These are phyloP conservation scores for Aldabrachelys gigantea DNA, from an alignment of 2,113 vertebrate species.

Conservation along the genomic window DNA sequence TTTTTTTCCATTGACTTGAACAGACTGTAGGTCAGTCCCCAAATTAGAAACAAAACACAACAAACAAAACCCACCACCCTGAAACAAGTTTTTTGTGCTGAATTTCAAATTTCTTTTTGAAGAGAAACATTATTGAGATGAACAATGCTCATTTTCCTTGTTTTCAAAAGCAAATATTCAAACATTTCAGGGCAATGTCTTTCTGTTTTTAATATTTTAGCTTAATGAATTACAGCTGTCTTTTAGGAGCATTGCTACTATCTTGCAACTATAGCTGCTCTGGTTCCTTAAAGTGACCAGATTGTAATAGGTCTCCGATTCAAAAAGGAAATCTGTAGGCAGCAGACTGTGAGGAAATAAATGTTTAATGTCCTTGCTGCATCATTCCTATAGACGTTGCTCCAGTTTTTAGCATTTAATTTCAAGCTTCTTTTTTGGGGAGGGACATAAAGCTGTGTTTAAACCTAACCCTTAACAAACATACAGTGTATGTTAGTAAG, in stretches of 20 bases:
- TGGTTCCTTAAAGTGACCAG: conserved; percentile 4
- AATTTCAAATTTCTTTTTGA: conserved; percentile 57
- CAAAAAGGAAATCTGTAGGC: background rate
- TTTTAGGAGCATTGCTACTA: background rate
- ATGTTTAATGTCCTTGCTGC: background rate
- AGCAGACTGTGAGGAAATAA: background rate
- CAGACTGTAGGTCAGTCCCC: background rate
- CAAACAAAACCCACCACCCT: background rate
- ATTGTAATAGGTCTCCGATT: conserved; percentile 10
- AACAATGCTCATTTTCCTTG: conserved; percentile 37
- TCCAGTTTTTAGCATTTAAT: background rate
- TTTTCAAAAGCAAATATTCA: conserved; percentile 45
- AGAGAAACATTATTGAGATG: conserved; percentile 5
- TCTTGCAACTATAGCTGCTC: background rate
- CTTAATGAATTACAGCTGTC: conserved; percentile 38
- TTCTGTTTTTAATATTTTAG: conserved; percentile 10
- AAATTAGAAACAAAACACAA: background rate
- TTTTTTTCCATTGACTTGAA: background rate
- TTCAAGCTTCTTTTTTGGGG: conserved; percentile 37
- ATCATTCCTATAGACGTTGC: background rate
- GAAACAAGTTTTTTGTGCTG: conserved; percentile 8
- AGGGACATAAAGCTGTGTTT: background rate
- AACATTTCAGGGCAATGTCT: conserved; percentile 11
- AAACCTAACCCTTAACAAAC: background rate
- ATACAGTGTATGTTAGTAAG: conserved; percentile 6